Percentiles rank a stretch among this genome's conserved stretches.
Conservation (phyloP, 2,888 invertebrate genomes). For the Hypomecis atomaria region DNA sequence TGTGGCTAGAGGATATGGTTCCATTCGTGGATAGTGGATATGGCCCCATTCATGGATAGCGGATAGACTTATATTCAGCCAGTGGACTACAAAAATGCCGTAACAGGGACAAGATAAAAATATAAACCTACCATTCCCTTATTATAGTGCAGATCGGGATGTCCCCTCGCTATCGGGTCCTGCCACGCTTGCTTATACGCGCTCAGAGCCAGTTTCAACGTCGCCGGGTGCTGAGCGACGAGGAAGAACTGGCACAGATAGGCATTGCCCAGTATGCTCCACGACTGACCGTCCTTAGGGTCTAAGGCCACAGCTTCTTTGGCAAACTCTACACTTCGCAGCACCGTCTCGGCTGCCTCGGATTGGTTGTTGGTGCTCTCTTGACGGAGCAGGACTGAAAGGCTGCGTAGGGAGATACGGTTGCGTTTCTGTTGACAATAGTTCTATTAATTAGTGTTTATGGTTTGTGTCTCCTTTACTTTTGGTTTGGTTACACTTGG, state of each 20-base stretch:
- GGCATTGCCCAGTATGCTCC: slow-evolving; percentile 94
- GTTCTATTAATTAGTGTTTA: neutral
- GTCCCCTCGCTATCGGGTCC: slow-evolving; percentile 87
- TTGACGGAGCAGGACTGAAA: slow-evolving; percentile 92
- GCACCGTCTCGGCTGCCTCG: slow-evolving; percentile 85
- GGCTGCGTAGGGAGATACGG: slow-evolving; percentile 89
- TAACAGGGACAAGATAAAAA: too few species aligned
- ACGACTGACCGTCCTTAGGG: slow-evolving; percentile 91
- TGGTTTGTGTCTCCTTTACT: too few species aligned
- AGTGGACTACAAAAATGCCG: too few species aligned
- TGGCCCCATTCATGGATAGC: too few species aligned
- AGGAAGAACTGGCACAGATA: slow-evolving; percentile 92
- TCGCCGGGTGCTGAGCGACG: slow-evolving; percentile 88
- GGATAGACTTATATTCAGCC: too few species aligned
- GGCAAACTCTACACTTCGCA: slow-evolving; percentile 90
- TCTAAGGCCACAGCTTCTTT: slow-evolving; percentile 93
- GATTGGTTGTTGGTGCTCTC: slow-evolving; percentile 74
- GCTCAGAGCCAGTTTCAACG: slow-evolving; percentile 89
- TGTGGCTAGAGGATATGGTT: too few species aligned
- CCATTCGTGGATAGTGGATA: too few species aligned
- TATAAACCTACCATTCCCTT: slow-evolving; percentile 89
- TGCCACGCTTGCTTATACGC: slow-evolving; percentile 92
- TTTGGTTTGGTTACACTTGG: too few species aligned
- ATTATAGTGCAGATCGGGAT: slow-evolving; percentile 93
- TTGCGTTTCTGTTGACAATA: slow-evolving; percentile 85